Evolutionary conservation across 2,888 invertebrate genomes (phyloP).

Genomic region (Lagria hirta): DNA sequence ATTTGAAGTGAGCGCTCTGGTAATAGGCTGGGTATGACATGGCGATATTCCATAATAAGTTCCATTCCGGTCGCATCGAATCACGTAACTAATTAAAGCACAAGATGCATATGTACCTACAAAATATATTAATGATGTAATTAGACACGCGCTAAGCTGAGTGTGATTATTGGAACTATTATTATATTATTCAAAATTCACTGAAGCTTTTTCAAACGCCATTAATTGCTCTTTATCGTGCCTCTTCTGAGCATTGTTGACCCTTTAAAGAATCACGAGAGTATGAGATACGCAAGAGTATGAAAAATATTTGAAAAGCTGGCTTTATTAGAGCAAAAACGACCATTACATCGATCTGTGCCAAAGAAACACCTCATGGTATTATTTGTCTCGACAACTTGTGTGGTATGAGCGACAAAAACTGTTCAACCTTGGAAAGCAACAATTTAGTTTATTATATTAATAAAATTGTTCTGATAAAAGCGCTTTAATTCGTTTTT

Average conservation of each 20-base stretch:
- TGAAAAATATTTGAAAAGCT: conserved; percentile 20
- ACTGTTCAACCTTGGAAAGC: conserved; percentile 14
- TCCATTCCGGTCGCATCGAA: conserved; percentile 42
- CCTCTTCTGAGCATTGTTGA: conserved; percentile 18
- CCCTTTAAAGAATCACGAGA: conserved; percentile 21
- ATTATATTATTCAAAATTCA: conserved; percentile 27
- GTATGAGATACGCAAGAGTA: conserved; percentile 21
- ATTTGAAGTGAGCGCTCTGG: conserved; percentile 28
- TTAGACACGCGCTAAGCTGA: conserved; percentile 43
- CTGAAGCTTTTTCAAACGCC: conserved; percentile 14
- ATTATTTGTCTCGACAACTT: conserved; percentile 25
- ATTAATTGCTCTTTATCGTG: conserved; percentile 18
- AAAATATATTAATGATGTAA: conserved; percentile 43
- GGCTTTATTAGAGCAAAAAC: conserved; percentile 16
- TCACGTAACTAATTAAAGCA: conserved; percentile 47
- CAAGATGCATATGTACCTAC: conserved; percentile 37
- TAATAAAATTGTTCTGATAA: conserved; percentile 6
- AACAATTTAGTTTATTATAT: conserved; percentile 12
- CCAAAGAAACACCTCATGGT: conserved; percentile 22
- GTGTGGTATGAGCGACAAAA: conserved; percentile 25
- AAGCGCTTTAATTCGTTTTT: no score
- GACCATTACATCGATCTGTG: conserved; percentile 17
- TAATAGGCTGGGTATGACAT: conserved; percentile 40
- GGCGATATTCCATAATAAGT: conserved; percentile 42
- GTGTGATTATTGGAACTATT: conserved; percentile 34